Base-by-base conservation (phyloP, 2,113 vertebrate genomes). In the Tringa solitaria region DNA sequence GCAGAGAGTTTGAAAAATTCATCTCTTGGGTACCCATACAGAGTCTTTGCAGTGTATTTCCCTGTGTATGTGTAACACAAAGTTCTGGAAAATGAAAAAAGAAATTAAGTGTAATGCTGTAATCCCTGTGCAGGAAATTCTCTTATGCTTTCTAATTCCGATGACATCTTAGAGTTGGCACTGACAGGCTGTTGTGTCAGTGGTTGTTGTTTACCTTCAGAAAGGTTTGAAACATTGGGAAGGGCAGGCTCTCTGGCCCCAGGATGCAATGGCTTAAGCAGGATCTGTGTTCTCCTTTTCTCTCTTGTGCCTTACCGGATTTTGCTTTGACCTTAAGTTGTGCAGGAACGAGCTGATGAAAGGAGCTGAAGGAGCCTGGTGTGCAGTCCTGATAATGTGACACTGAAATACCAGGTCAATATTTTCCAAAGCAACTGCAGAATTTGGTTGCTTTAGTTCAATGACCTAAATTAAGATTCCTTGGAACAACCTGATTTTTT, bases 381-480 rank as follows among this genome's bases (percentile, higher is more conserved):
- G 35, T 70, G 19, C 54, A 48, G 27, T 90, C 56, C 43, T 75
- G 33, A 32, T 78, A 72, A 46, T 16, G 28, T 63, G 48, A 30
- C 33, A 14, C 53, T 65, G 77, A 93, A 93, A 89, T 90, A 82
- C 20, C 69, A 73, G 92, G 69, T 68, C 94, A 95, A 73, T 7
- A 17, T 76, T 87, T 91, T 87, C 57, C 37, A 51, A 92, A 86
- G 61, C 54, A 84, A 11, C 48, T 45, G 18, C 69, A 92, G 57
- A 76, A 87, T 89, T 87, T 82, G 57, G 18, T 65, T 92, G 69
- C 65, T 76, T 79, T 37, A 65, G 77, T 89, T 96, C 67, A 84
- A 2, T 92, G 81, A 79, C 89, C 89, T 92, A 83, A 82, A 92
- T 96, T 93, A 84, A 65, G 56, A 82, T 79, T 57, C 69, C 64